A percentile compares a stretch with the other conserved stretches of the same genome.
Conservation (phyloP, 1,140 invertebrate species). For the Leptonema lineaticorne region DNA sequence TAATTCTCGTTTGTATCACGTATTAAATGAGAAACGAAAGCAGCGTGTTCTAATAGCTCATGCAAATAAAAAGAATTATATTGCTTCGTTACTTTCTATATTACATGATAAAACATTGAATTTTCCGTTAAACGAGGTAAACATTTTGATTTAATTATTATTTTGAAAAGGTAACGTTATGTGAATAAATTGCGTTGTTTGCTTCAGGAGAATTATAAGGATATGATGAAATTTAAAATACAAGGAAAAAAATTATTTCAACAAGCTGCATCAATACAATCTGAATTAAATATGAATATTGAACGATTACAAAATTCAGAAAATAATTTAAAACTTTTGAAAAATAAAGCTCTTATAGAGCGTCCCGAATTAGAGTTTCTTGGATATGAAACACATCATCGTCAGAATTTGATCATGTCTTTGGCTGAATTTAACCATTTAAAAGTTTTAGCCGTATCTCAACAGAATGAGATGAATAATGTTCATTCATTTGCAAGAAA, state of each 20-base stretch:
- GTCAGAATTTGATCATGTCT: constrained; percentile 45
- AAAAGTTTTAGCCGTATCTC: constrained; percentile 19
- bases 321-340: constrained; percentile 10
- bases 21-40: constrained; percentile 9
- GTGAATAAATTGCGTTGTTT: not conserved
- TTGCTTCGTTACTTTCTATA: constrained; percentile 17
- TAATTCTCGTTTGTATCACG: not conserved
- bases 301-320: constrained; percentile 15
- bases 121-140: constrained; percentile 27
- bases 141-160: not conserved
- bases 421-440: constrained; percentile 44
- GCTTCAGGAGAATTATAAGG: constrained; percentile 28
- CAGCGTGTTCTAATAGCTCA: constrained; percentile 15
- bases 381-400: constrained; percentile 33
- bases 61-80: constrained; percentile 17
- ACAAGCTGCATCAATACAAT: constrained; percentile 24
- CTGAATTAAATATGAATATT: constrained; percentile 20
- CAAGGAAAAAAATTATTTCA: constrained; percentile 21
- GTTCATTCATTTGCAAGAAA: constrained; percentile 50
- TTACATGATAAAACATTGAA: constrained; percentile 24
- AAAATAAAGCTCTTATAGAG: not conserved
- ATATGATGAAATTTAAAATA: constrained; percentile 16
- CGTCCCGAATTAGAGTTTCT: not conserved
- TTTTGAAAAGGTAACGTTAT: not conserved
- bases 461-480: constrained; percentile 46